Evolutionary conservation across 2,888 invertebrate species (phyloP).

Genomic region (Girardia tigrina): DNA sequence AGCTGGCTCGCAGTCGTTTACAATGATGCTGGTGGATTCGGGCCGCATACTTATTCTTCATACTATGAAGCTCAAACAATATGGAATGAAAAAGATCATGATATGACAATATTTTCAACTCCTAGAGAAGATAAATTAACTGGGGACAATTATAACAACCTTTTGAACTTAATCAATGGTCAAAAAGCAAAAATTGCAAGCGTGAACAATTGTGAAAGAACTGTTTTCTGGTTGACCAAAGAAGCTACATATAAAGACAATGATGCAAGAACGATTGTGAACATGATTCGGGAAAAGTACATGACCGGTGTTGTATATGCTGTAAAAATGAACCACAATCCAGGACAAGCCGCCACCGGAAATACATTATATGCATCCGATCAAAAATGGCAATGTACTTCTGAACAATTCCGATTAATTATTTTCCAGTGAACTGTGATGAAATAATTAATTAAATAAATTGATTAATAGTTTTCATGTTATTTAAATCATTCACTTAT

Average conservation of each 20-base stretch:
- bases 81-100: neutral
- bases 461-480: too few relatives aligned
- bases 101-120: slow-evolving; percentile 10
- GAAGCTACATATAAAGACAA: too few relatives aligned
- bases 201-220: neutral
- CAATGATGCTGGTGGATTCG: neutral
- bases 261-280: neutral
- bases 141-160: neutral
- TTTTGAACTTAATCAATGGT: neutral
- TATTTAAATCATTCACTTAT: too few relatives aligned
- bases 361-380: neutral
- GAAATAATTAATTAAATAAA: too few relatives aligned
- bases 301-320: neutral
- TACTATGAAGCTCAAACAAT: neutral
- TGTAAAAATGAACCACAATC: neutral
- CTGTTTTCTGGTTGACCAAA: too few relatives aligned
- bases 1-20: neutral
- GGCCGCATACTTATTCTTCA: neutral
- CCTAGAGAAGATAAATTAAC: neutral
- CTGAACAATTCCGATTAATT: neutral
- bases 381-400: neutral
- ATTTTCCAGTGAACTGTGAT: neutral
- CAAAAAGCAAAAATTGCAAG: neutral
- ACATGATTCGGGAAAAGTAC: neutral
- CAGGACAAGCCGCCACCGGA: neutral